Evolutionary conservation across 2,797 vertebrate species (phyloP), one percentile per base, ranked within the genome.

Genomic region (Ptychadena robeensis): DNA sequence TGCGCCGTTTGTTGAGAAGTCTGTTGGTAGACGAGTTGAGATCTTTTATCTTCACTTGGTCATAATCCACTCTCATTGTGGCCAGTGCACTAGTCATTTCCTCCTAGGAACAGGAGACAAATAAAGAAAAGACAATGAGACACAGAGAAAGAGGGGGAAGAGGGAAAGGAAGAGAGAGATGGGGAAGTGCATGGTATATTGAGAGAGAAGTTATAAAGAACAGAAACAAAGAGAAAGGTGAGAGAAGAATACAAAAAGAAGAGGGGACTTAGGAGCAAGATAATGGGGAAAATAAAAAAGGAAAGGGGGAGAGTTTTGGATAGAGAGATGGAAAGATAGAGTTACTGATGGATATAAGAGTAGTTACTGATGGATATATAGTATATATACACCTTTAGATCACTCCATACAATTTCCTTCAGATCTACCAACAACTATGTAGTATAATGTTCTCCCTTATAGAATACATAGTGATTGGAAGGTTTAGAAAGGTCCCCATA

Each of bases 41-140:
- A 88, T 98, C 97, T 88, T 99, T 99, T 89, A 99, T 98, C 92
- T 96, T 98, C 89, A 99, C 96, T 92, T 99, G 98, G 89, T 99
- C 98, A 0, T 99, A 99, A 92, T 99, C 97, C 73, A 99, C 97
- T 0, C 98, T 95, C 97, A 99, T 98, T 82, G 97, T 98, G 6
- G 98, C 98, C 88, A 99, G 88, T 70, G 97, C 98, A 3, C 97
- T 98, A 82, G 97, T 99, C 96, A 99, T 96, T 90, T 98, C 98
- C 85, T 99, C 97, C 98, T 99, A 88, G 81, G 89, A 89, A 6
- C 78, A 87, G 67, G 1, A 4, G n/a, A 9, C 18, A 22, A n/a
- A 10, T 1, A 22, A n/a, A 7, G 66, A 22, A 11, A 22, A 22
- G 9, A 22, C 22, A n/a, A 11, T n/a, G 34, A 25, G 9, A 25